phyloP scores from a whole-genome alignment of 2,888 invertebrate genomes.

The Trachelus iudaicus region DNA sequence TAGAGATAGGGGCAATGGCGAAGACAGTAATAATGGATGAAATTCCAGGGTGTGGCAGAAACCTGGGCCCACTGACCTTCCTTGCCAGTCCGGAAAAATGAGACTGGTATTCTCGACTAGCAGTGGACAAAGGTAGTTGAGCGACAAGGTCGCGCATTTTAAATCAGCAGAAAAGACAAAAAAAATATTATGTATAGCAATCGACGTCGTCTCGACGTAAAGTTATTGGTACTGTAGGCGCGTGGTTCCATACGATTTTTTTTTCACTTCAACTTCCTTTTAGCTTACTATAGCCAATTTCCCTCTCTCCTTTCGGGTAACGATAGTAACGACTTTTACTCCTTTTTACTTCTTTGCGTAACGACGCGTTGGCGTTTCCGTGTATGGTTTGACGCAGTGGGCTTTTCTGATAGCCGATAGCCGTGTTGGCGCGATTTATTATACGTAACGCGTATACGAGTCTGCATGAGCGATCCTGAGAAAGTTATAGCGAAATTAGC shows the following conservation, averaged over 20 bases:
- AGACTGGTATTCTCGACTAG: conserved; percentile 28
- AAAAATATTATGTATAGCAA: not conserved
- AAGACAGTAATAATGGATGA: conserved; percentile 33
- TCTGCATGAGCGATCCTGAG: not conserved
- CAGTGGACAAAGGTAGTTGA: conserved; percentile 33
- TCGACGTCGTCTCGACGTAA: not conserved
- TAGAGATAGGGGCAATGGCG: not conserved
- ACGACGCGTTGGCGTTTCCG: conserved; percentile 2
- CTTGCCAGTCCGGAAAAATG: conserved; percentile 28
- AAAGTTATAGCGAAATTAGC: not conserved
- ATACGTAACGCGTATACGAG: not conserved
- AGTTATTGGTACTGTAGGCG: not conserved
- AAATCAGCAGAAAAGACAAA: not conserved
- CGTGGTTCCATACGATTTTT: not conserved
- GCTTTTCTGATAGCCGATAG: not conserved
- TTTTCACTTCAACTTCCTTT: not conserved
- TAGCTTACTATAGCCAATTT: not conserved
- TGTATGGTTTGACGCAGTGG: not conserved
- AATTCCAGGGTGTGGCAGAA: conserved; percentile 61
- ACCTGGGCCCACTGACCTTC: conserved; percentile 29
- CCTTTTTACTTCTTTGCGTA: not conserved
- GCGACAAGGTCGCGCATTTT: conserved; percentile 41
- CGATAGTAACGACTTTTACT: not conserved
- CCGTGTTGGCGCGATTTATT: not conserved
- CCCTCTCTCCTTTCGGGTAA: not conserved